Evolutionary conservation across 1,140 invertebrate genomes (phyloP).

Genomic region (Diorhabda sublineata): DNA sequence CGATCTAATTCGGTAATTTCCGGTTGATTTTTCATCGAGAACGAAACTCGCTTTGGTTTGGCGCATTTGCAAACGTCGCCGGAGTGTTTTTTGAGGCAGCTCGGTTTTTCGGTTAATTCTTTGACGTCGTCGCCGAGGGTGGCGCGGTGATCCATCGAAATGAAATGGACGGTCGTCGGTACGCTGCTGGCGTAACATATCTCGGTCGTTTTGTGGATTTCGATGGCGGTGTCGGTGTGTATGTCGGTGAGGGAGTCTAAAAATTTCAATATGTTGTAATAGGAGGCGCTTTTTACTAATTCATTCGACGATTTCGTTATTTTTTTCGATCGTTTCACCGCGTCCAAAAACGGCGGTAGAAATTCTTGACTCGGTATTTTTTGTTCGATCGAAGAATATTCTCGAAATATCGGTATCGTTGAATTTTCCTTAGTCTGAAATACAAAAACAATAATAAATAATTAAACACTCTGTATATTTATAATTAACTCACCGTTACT

Average conservation of each 20-base stretch:
- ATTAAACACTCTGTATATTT: neutral
- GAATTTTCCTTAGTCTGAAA: slow-evolving; percentile 20
- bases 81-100: slow-evolving; percentile 9
- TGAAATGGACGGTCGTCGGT: neutral
- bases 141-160: neutral
- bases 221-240: slow-evolving; percentile 22
- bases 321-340: slow-evolving; percentile 21
- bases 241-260: slow-evolving; percentile 23
- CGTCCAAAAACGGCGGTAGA: slow-evolving; percentile 28
- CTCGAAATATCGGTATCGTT: slow-evolving; percentile 16
- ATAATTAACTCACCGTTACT: slow-evolving; percentile 8
- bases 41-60: slow-evolving; percentile 17
- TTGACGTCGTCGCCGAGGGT: neutral
- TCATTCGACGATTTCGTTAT: slow-evolving; percentile 3
- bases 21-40: slow-evolving; percentile 4
- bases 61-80: too few species aligned
- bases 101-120: neutral
- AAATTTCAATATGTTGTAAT: slow-evolving; percentile 27
- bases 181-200: neutral
- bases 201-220: slow-evolving; percentile 16
- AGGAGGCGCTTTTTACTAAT: slow-evolving; percentile 23
- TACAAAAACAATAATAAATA: neutral
- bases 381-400: neutral
- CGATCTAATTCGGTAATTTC: neutral
- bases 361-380: slow-evolving; percentile 17